These are phyloP conservation scores for Sclerurus mexicanus DNA, from an alignment of 2,113 vertebrate genomes.

Conservation along the genomic window DNA sequence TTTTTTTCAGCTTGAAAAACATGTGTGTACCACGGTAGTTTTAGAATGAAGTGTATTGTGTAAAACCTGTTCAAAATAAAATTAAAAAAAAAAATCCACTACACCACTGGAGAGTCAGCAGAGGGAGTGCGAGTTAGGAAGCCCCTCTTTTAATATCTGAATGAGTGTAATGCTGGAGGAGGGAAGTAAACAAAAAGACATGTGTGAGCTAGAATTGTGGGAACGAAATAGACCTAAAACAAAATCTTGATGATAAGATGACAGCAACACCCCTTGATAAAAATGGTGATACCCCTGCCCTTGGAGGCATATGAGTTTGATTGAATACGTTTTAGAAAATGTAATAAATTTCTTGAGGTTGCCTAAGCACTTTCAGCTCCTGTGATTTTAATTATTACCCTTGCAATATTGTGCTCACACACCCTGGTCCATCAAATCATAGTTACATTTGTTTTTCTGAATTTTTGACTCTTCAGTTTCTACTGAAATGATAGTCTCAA, in stretches of 20 bases:
- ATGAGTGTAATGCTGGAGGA: neutral
- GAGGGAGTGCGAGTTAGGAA: constrained; percentile 49
- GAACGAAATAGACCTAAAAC: neutral
- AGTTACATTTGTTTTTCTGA: neutral
- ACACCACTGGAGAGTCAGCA: constrained; percentile 48
- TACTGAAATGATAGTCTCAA: neutral
- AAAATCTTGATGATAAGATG: neutral
- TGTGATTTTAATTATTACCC: constrained; percentile 31
- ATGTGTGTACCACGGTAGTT: neutral
- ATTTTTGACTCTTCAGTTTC: constrained; percentile 4
- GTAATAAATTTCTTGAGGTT: neutral
- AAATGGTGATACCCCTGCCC: neutral
- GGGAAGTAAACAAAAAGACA: constrained; percentile 9
- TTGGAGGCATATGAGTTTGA: neutral
- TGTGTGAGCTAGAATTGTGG: neutral
- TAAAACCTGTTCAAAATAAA: neutral
- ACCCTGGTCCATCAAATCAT: neutral
- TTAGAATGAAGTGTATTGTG: neutral
- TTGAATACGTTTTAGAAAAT: neutral
- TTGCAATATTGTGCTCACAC: neutral
- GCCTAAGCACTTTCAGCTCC: neutral
- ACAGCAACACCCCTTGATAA: neutral
- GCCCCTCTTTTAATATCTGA: constrained; percentile 25
- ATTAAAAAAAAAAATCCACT: neutral
- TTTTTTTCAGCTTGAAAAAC: neutral